Evolutionary conservation across 35 echinoderm and acorn worm species (phyloP).

Genomic region (Acanthaster planci): DNA sequence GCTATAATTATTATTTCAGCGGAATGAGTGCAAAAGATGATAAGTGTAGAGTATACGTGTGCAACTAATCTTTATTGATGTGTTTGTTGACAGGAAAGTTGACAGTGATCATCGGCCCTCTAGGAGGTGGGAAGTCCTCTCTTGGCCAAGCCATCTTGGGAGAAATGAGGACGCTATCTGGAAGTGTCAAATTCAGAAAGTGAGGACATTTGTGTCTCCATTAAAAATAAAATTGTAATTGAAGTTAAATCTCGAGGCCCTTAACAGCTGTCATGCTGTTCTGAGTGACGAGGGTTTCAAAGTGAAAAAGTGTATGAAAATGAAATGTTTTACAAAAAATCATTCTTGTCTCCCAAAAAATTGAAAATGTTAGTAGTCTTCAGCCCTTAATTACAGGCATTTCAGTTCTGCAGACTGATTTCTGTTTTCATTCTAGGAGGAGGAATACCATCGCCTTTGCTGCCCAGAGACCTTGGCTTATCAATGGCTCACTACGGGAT

Average conservation of each 20-base stretch:
- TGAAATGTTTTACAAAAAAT: too few species aligned
- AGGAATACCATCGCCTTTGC: slow-evolving; percentile 45
- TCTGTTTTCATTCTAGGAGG: slow-evolving; percentile 45
- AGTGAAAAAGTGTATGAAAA: too few species aligned
- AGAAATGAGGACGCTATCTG: slow-evolving; percentile 76
- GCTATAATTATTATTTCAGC: too few species aligned
- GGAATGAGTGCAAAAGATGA: too few species aligned
- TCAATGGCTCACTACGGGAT: slow-evolving; percentile 68
- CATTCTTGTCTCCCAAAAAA: not conserved
- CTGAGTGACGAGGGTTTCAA: too few species aligned
- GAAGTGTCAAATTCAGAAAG: slow-evolving; percentile 53
- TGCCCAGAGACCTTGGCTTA: slow-evolving; percentile 75
- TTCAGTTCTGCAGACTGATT: too few species aligned
- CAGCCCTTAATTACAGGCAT: too few species aligned
- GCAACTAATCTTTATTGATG: too few species aligned
- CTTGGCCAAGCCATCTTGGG: slow-evolving; percentile 73
- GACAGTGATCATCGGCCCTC: slow-evolving; percentile 72
- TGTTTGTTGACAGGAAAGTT: slow-evolving; percentile 57
- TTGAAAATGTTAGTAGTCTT: not conserved
- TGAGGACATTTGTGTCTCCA: slow-evolving; percentile 40
- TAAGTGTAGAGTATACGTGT: too few species aligned
- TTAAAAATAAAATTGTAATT: too few species aligned
- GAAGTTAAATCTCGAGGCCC: too few species aligned
- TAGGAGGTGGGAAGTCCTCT: slow-evolving; percentile 83
- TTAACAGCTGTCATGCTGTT: too few species aligned